phyloP scores from a whole-genome alignment of 1,140 invertebrate genomes.

The Hylaeus volcanicus region DNA sequence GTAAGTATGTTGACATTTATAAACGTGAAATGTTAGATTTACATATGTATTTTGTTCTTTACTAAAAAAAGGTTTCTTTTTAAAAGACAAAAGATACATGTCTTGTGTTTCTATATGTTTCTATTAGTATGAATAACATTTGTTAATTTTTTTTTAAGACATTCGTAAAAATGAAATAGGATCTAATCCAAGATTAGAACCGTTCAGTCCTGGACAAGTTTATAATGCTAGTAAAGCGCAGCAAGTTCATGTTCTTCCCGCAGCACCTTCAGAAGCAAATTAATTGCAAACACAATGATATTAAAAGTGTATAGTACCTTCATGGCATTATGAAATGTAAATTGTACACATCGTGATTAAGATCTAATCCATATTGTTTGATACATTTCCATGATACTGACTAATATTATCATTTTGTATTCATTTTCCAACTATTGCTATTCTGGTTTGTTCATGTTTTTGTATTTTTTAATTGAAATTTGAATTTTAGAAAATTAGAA shows the following conservation, averaged over 20 bases:
- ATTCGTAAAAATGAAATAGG: slow-evolving; percentile 73
- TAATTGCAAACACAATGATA: slow-evolving; percentile 43
- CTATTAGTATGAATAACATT: slow-evolving; percentile 35
- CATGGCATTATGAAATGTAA: slow-evolving; percentile 20
- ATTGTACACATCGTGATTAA: slow-evolving; percentile 21
- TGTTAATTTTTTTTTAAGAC: slow-evolving; percentile 67
- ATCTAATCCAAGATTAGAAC: slow-evolving; percentile 86
- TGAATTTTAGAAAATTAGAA: slow-evolving; percentile 32
- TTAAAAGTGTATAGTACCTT: slow-evolving; percentile 34
- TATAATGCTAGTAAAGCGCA: slow-evolving; percentile 93
- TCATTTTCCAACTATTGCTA: slow-evolving; percentile 9
- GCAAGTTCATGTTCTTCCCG: slow-evolving; percentile 91
- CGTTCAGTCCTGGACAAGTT: slow-evolving; percentile 92
- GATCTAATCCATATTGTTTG: slow-evolving; percentile 14
- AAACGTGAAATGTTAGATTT: neutral
- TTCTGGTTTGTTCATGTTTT: slow-evolving; percentile 30
- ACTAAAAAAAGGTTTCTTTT: neutral
- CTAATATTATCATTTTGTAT: slow-evolving; percentile 28
- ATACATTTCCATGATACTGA: slow-evolving; percentile 22
- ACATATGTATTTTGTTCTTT: neutral
- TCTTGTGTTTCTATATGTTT: slow-evolving; percentile 20
- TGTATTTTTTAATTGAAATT: slow-evolving; percentile 41
- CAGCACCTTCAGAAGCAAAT: slow-evolving; percentile 72
- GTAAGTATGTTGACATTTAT: slow-evolving; percentile 71
- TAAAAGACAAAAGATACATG: neutral